Evolutionary conservation across 2,113 vertebrate species (phyloP).

Genomic region (Heterocephalus glaber): DNA sequence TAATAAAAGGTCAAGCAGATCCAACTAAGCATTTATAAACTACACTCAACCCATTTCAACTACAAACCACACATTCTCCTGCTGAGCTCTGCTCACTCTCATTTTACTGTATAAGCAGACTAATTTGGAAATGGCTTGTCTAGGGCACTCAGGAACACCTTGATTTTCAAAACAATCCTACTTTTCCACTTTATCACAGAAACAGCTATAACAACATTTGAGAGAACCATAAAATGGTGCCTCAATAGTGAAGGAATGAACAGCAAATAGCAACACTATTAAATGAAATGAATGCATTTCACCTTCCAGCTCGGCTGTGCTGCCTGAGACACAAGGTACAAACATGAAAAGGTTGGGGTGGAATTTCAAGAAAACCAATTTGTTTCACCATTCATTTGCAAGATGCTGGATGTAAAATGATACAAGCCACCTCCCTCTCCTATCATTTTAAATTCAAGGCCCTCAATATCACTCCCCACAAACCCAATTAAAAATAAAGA

Average conservation of each 20-base stretch:
- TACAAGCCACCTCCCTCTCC: conserved; percentile 64
- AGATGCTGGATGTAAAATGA: conserved; percentile 62
- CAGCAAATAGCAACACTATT: conserved; percentile 55
- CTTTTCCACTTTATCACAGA: conserved; percentile 49
- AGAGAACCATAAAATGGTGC: conserved; percentile 75
- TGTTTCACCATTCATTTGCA: conserved; percentile 50
- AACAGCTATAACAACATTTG: conserved; percentile 44
- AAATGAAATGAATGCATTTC: conserved; percentile 68
- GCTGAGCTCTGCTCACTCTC: conserved; percentile 18
- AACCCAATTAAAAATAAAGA: conserved; percentile 55
- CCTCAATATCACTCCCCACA: conserved; percentile 38
- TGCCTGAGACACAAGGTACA: conserved; percentile 40
- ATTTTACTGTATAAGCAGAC: conserved; percentile 56
- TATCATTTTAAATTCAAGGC: conserved; percentile 55
- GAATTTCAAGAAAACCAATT: conserved; percentile 61
- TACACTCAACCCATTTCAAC: conserved; percentile 55
- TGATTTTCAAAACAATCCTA: conserved; percentile 58
- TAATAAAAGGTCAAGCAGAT: conserved; percentile 72
- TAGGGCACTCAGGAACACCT: conserved; percentile 24
- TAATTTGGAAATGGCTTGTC: conserved; percentile 56
- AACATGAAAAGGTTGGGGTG: not conserved
- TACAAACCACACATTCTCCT: conserved; percentile 22
- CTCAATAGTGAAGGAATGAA: conserved; percentile 68
- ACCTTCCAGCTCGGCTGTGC: conserved; percentile 30
- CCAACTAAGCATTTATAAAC: conserved; percentile 57